Conservation (phyloP, 2,113 vertebrate genomes). For the Pangasianodon gigas region DNA sequence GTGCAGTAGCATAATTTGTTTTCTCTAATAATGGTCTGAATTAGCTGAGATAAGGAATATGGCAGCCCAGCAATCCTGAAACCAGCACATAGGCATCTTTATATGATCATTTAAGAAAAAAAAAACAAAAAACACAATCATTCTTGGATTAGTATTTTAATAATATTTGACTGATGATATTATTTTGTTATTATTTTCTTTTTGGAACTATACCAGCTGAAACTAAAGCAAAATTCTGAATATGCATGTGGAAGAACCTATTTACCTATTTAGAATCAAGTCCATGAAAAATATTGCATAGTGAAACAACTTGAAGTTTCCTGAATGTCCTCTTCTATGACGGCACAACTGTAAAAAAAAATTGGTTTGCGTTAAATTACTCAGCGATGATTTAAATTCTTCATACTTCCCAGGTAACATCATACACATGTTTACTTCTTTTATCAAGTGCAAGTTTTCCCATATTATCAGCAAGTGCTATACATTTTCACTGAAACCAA, state of each 20-base stretch:
- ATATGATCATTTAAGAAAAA: background rate
- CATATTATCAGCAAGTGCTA: background rate
- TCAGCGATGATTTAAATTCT: background rate
- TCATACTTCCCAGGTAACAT: background rate
- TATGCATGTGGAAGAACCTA: background rate
- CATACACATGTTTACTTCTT: background rate
- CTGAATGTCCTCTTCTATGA: background rate
- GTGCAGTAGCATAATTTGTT: conserved; percentile 38
- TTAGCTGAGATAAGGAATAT: conserved; percentile 15
- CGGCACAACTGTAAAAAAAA: background rate
- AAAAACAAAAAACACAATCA: background rate
- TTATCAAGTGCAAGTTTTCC: background rate
- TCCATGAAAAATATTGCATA: background rate
- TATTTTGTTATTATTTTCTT: background rate
- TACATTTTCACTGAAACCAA: background rate
- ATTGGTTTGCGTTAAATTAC: background rate
- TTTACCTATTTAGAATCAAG: background rate
- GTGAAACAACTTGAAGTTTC: background rate
- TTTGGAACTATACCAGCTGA: background rate
- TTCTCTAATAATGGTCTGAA: conserved; percentile 34
- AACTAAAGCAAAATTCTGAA: background rate
- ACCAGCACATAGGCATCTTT: background rate
- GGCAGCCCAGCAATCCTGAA: background rate
- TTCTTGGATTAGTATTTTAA: conserved; percentile 34
- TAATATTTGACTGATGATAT: conserved; percentile 50